phyloP scores from a whole-genome alignment of 2,888 invertebrate genomes.

The Pollenia amentaria region DNA sequence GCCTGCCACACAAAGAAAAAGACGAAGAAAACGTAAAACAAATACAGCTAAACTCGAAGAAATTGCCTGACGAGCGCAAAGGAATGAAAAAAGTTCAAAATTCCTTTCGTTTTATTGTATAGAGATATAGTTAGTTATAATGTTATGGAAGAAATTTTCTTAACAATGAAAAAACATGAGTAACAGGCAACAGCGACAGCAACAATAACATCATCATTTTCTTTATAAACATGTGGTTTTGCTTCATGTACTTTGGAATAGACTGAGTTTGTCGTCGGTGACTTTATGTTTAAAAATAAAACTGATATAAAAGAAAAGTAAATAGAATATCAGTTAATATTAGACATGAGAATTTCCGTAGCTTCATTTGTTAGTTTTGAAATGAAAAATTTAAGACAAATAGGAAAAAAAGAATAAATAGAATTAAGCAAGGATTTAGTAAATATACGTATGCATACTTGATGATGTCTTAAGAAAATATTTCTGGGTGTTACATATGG shows the following conservation, averaged over 20 bases:
- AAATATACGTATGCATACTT: too few species aligned
- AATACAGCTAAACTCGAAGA: conserved; percentile 9
- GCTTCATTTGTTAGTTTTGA: neutral
- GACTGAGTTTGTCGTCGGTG: neutral
- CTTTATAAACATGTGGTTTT: conserved; percentile 42
- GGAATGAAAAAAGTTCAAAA: neutral
- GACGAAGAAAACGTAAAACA: conserved; percentile 1
- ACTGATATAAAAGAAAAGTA: neutral
- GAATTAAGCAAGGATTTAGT: too few species aligned
- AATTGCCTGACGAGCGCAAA: conserved; percentile 42
- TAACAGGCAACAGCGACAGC: neutral
- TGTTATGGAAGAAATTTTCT: conserved; percentile 55
- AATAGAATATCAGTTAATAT: conserved; percentile 14
- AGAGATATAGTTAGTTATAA: neutral
- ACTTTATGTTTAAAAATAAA: neutral
- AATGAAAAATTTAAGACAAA: neutral
- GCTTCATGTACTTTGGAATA: conserved; percentile 12
- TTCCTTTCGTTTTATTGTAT: conserved; percentile 10
- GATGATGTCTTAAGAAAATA: too few species aligned
- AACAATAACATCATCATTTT: conserved; percentile 11
- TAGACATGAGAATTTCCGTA: neutral
- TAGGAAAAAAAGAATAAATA: neutral
- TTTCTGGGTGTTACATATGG: too few species aligned
- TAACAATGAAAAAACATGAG: conserved; percentile 41
- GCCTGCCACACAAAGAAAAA: conserved; percentile 29